Percentiles rank a stretch among this genome's conserved stretches.
phyloP scores from a whole-genome alignment of 2,888 invertebrate genomes.

The Drosophila setosimentum region DNA sequence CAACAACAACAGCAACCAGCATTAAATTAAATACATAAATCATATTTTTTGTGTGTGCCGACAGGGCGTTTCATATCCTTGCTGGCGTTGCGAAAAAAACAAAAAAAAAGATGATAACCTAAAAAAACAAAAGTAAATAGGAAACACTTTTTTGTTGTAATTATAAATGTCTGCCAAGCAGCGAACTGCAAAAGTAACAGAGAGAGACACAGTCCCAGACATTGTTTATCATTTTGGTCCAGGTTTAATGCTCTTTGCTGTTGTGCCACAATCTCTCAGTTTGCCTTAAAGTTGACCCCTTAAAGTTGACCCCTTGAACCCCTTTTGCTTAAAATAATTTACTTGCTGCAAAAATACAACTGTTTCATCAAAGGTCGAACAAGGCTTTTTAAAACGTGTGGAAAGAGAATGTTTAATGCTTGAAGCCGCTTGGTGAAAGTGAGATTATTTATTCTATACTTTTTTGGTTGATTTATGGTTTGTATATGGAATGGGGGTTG shows the following conservation, averaged over 20 bases:
- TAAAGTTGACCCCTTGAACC: slow-evolving; percentile 22
- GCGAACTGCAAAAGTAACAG: slow-evolving; percentile 19
- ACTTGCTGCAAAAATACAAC: slow-evolving; percentile 9
- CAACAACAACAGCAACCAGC: slow-evolving; percentile 51
- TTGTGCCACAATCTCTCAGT: slow-evolving; percentile 25
- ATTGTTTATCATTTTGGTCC: slow-evolving; percentile 57
- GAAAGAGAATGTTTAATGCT: background rate
- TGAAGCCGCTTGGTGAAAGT: background rate
- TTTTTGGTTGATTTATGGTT: slow-evolving; percentile 1
- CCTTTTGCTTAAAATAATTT: slow-evolving; percentile 12
- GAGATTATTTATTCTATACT: background rate
- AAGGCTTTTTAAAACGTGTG: background rate
- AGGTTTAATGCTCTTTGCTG: slow-evolving; percentile 44
- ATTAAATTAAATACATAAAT: slow-evolving; percentile 80
- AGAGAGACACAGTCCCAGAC: slow-evolving; percentile 52
- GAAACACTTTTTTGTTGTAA: slow-evolving; percentile 63
- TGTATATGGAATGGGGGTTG: background rate
- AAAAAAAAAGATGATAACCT: background rate
- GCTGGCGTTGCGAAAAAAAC: slow-evolving; percentile 21
- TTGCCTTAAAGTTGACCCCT: slow-evolving; percentile 41
- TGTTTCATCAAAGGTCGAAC: slow-evolving; percentile 21
- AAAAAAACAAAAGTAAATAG: slow-evolving; percentile 37
- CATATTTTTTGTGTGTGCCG: slow-evolving; percentile 68
- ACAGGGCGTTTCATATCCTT: slow-evolving; percentile 48
- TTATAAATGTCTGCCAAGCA: slow-evolving; percentile 71